Conservation (phyloP, 1,140 invertebrate genomes). For the Drosophila trapezifrons region DNA sequence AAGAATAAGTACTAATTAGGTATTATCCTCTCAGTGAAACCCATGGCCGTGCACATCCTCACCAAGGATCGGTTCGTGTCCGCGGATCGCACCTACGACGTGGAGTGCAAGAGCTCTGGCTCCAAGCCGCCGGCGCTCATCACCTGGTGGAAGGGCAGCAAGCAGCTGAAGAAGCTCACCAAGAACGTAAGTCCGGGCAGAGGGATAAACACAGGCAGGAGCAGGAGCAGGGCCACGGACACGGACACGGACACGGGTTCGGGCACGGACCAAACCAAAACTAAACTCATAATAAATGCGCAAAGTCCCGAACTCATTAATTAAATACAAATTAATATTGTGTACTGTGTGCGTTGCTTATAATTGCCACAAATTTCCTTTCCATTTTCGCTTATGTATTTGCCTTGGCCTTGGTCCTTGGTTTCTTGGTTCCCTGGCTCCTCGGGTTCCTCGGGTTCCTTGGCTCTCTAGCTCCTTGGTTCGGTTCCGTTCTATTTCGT, state of each 20-base stretch:
- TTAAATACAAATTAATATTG: slow-evolving; percentile 73
- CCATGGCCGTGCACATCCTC: slow-evolving; percentile 90
- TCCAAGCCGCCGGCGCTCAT: slow-evolving; percentile 92
- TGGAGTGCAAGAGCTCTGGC: slow-evolving; percentile 92
- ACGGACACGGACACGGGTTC: too few species aligned
- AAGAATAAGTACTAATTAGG: background rate
- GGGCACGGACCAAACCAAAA: background rate
- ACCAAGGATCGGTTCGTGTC: slow-evolving; percentile 91
- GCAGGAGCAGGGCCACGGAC: too few species aligned
- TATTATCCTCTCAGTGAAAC: slow-evolving; percentile 88
- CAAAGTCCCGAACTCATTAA: slow-evolving; percentile 55
- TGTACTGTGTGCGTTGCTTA: slow-evolving; percentile 59
- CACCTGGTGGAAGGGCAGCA: slow-evolving; percentile 93
- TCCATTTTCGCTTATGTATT: slow-evolving; percentile 43
- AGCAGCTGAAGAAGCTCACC: slow-evolving; percentile 90
- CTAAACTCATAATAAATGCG: slow-evolving; percentile 47
- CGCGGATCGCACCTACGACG: slow-evolving; percentile 91
- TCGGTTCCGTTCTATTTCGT: slow-evolving; percentile 13
- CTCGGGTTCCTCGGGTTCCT: background rate
- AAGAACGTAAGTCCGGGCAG: slow-evolving; percentile 89
- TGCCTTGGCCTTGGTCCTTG: slow-evolving; percentile 31
- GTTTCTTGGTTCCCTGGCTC: slow-evolving; percentile 4
- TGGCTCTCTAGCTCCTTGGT: background rate
- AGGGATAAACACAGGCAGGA: too few species aligned
- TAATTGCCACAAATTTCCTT: slow-evolving; percentile 76